A percentile compares a stretch with the other conserved stretches of the same genome.
Conservation (phyloP, 2,797 vertebrate genomes). For the Enteromius afrohamiltoni region DNA sequence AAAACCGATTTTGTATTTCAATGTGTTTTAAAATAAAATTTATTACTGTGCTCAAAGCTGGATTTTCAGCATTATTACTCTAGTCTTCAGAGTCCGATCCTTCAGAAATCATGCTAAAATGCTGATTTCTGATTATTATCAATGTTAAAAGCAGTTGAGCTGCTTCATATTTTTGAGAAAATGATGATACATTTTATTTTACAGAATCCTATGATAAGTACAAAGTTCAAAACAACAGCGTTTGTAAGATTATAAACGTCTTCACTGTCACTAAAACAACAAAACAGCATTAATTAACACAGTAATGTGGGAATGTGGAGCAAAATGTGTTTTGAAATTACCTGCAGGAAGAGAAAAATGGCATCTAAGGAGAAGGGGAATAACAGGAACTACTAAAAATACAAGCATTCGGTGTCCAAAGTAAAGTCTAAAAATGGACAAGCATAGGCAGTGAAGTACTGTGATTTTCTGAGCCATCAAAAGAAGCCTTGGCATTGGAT, state of each 20-base stretch:
- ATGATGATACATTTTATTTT: neutral
- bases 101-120: neutral
- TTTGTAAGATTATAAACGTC: neutral
- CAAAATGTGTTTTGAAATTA: neutral
- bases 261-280: neutral
- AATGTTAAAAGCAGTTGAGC: neutral
- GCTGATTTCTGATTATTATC: neutral
- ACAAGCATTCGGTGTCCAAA: constrained; percentile 53
- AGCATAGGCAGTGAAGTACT: constrained; percentile 43
- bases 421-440: constrained; percentile 49
- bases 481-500: constrained; percentile 46
- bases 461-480: constrained; percentile 60
- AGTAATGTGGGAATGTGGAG: neutral
- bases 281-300: neutral
- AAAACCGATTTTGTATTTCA: neutral
- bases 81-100: neutral
- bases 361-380: constrained; percentile 31
- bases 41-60: neutral
- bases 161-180: neutral
- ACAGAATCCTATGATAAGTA: neutral
- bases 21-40: neutral
- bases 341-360: constrained; percentile 31
- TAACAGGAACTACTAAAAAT: constrained; percentile 56
- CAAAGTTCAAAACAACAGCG: neutral
- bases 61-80: neutral